Percentiles rank a stretch among this genome's conserved stretches.
phyloP scores from a whole-genome alignment of 2,113 vertebrate species.

The Diadophis punctatus region DNA sequence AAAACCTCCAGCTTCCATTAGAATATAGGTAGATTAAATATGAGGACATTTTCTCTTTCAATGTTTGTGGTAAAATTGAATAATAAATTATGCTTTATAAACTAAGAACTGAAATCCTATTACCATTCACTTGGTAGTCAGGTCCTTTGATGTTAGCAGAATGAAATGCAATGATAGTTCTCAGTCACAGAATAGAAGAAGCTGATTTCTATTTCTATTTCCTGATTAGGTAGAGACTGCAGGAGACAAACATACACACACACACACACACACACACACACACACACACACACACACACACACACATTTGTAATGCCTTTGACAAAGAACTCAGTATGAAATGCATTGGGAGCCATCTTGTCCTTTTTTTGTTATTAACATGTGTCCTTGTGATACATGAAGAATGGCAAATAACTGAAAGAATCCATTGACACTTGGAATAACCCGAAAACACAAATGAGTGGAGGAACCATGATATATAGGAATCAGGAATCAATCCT shows the following conservation, averaged over 20 bases:
- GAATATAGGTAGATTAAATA: background rate
- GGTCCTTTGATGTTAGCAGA: background rate
- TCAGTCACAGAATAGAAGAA: background rate
- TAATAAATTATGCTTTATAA: background rate
- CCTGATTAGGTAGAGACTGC: background rate
- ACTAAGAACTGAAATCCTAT: background rate
- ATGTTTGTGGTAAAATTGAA: background rate
- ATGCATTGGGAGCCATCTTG: background rate
- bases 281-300: background rate
- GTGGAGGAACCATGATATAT: background rate
- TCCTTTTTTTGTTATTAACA: background rate
- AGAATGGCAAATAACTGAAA: background rate
- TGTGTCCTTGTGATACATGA: background rate
- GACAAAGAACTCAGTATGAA: background rate
- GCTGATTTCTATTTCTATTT: background rate
- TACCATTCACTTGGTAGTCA: background rate
- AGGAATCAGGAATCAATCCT: background rate
- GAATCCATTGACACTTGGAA: background rate
- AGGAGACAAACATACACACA: background rate
- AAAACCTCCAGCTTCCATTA: background rate
- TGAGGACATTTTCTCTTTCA: background rate
- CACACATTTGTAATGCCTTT: background rate
- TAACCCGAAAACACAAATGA: background rate
- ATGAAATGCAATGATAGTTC: background rate
- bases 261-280: background rate